Percentiles rank a stretch among this genome's conserved stretches.
These are phyloP conservation scores for Triops longicaudatus DNA, from an alignment of 1,140 invertebrate genomes.

Conservation along the genomic window DNA sequence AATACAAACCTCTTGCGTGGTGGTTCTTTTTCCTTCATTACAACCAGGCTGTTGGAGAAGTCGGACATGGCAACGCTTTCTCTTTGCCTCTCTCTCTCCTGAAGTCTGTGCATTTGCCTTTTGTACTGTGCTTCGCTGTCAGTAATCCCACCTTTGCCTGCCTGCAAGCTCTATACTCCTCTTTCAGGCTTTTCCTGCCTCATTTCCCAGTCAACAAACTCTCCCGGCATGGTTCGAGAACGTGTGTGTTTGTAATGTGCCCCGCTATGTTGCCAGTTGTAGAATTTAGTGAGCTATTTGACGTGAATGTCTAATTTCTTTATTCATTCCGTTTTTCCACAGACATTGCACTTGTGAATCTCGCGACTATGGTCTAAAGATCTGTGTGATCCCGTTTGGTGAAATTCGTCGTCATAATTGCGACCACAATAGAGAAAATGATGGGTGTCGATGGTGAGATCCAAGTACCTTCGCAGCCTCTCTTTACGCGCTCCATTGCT, in stretches of 20 bases:
- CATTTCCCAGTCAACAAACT: too few relatives aligned
- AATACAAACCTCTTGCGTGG: not conserved
- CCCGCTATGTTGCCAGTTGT: too few relatives aligned
- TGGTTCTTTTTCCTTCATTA: not conserved
- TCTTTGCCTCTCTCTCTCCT: not conserved
- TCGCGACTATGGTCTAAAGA: not conserved
- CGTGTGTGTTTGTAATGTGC: too few relatives aligned
- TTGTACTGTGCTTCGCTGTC: not conserved
- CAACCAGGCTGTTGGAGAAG: not conserved
- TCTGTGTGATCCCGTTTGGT: not conserved
- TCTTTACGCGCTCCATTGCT: not conserved
- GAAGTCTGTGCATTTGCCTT: not conserved
- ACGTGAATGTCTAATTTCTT: not conserved
- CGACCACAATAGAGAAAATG: not conserved
- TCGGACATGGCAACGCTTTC: not conserved
- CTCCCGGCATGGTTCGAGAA: too few relatives aligned
- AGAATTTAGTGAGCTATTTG: not conserved
- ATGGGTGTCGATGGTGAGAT: not conserved
- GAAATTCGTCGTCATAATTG: not conserved
- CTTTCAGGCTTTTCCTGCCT: not conserved
- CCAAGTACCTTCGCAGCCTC: not conserved
- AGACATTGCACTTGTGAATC: not conserved
- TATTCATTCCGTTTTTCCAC: not conserved
- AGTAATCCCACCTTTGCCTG: not conserved
- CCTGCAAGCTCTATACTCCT: not conserved